Evolutionary conservation across 2,113 vertebrate genomes (phyloP), one percentile per base, ranked within the genome.

Genomic region (Dipodomys ordii): DNA sequence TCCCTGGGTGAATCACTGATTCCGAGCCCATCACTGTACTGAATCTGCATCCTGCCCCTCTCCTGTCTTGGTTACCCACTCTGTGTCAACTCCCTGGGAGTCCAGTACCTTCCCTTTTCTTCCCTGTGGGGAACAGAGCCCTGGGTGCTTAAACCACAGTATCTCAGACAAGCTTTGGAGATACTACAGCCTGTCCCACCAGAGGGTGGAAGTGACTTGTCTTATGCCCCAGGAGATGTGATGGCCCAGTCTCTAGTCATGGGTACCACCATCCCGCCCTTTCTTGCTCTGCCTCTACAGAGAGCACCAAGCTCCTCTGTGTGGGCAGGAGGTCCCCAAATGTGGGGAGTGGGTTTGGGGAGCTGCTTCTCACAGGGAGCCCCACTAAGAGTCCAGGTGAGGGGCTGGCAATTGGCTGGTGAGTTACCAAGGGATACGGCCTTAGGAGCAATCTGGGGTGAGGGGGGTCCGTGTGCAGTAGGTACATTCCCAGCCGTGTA

Each of bases 121-220:
- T 76, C 11, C 25, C 69, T 12, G 19, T 3, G 6, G 69, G 49
- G 49, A 39, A 35, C 22, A 30, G 65, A 39, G 39, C 65, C 23
- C n/a, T 0, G 0, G n/a, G 18, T 19, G 2, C n/a, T 28, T 6
- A 0, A 4, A 13, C 68, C 30, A 0, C 3, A 53, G 68, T 19
- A 39, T 0, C 57, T 23, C 2, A 2, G 69, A 16, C 15, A 2
- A 80, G 10, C 30, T 76, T 49, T 32, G 32, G 57, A 64, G 18
- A 25, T 15, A 19, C 57, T 22, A 12, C 9, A 9, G n/a, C 28
- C 73, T 8, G 28, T 69, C n/a, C 35, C 46, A 39, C 84, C 80
- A 2, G 2, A 77, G 79, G 76, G 69, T 39, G 30, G 25, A 78
- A 7, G 68, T 3, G 13, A 71, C 30, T 20, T 11, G 15, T 16